A percentile compares a stretch with the other conserved stretches of the same genome.
Evolutionary conservation across 1,140 invertebrate species (phyloP).

Genomic region (Papilio machaon): DNA sequence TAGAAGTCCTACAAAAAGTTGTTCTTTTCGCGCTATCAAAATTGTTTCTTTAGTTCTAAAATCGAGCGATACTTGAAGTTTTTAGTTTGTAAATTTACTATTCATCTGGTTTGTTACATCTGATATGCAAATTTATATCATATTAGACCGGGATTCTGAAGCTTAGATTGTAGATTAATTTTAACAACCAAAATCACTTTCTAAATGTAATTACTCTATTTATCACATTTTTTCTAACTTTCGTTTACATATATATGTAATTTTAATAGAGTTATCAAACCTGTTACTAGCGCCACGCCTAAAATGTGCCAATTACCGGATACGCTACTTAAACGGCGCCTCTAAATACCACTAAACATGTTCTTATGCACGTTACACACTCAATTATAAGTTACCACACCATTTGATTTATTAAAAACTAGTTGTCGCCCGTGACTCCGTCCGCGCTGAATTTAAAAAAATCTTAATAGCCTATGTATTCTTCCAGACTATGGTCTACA

Average conservation of each 20-base stretch:
- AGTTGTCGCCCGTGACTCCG: too few species aligned
- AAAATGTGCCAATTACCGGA: background rate
- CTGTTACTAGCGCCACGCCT: background rate
- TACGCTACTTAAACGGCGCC: background rate
- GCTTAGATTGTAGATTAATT: background rate
- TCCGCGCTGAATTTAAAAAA: too few species aligned
- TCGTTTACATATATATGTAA: background rate
- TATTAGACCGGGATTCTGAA: background rate
- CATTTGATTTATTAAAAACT: too few species aligned
- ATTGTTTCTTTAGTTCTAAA: too few species aligned
- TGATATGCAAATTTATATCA: too few species aligned
- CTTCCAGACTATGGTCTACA: too few species aligned
- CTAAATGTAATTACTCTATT: background rate
- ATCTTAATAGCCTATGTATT: too few species aligned
- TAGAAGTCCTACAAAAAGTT: too few species aligned
- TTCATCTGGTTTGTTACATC: too few species aligned
- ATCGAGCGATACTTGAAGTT: too few species aligned
- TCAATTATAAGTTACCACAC: too few species aligned
- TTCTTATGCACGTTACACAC: background rate
- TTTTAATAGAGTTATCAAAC: slow-evolving; percentile 12
- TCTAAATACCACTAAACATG: background rate
- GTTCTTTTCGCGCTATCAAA: background rate
- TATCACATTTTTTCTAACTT: background rate
- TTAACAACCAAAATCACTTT: background rate
- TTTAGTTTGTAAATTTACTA: too few species aligned